phyloP scores from a whole-genome alignment of 2,113 vertebrate genomes.

The Pterocles gutturalis region DNA sequence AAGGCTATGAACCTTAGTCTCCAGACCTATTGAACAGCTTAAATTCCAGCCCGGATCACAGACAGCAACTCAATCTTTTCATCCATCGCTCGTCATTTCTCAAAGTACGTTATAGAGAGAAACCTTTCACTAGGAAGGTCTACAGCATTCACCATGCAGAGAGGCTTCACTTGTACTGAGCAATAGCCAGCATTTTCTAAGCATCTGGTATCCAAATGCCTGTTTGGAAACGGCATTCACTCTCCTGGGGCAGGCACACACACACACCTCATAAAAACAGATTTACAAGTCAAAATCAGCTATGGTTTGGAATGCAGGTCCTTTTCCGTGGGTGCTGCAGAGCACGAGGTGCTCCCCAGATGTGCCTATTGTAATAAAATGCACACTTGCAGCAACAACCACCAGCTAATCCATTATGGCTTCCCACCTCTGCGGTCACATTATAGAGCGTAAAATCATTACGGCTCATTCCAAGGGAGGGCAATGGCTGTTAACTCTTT shows the following conservation, averaged over 20 bases:
- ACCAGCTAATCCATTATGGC: neutral
- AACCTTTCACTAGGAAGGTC: neutral
- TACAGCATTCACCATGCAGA: neutral
- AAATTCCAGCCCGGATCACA: neutral
- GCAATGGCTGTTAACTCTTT: neutral
- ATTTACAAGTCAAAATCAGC: conserved; percentile 50
- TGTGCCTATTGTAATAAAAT: neutral
- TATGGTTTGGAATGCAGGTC: neutral
- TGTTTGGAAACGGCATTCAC: neutral
- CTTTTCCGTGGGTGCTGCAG: neutral
- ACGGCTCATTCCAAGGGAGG: neutral
- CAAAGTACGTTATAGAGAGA: neutral
- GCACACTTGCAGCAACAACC: neutral
- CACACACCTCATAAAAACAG: conserved; percentile 63
- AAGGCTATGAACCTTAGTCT: neutral
- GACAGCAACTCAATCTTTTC: neutral
- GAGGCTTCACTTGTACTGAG: neutral
- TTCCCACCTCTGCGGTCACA: neutral
- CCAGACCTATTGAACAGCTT: neutral
- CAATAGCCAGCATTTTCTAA: neutral
- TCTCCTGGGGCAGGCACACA: conserved; percentile 27
- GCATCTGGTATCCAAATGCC: conserved; percentile 68
- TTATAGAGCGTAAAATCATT: neutral
- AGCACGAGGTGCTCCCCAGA: conserved; percentile 24
- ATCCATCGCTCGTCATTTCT: neutral